Conservation (phyloP, 2,113 vertebrate genomes). For the Delphinus delphis region DNA sequence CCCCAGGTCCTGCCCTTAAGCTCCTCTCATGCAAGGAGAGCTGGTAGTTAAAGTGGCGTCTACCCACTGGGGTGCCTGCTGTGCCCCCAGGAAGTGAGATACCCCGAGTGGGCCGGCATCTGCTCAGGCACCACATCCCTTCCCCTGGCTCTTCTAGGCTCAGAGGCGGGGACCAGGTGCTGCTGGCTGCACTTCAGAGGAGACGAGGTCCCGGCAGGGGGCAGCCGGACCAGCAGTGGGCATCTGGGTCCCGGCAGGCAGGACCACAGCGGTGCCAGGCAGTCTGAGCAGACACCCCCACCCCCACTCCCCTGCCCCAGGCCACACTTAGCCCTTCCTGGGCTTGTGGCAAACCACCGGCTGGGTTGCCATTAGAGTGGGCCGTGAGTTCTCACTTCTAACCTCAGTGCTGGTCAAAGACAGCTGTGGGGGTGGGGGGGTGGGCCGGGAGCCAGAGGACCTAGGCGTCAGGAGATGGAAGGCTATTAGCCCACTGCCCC, state of each 20-base stretch:
- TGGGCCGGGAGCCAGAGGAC: rapidly evolving
- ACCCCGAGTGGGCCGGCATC: rapidly evolving
- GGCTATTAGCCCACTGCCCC: background rate
- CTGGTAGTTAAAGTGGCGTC: background rate
- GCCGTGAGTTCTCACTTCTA: background rate
- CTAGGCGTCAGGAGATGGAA: background rate
- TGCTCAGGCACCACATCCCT: background rate
- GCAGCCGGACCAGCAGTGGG: background rate
- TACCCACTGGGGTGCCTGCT: background rate
- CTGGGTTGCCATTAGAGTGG: background rate
- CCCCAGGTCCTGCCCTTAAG: background rate
- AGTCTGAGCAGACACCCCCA: background rate
- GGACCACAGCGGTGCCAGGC: background rate
- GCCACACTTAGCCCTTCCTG: background rate
- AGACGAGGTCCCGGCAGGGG: background rate
- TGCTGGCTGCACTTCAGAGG: background rate
- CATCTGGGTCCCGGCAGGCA: background rate
- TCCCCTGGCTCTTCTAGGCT: background rate
- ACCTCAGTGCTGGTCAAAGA: background rate
- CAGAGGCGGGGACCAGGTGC: background rate
- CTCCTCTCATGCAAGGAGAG: background rate
- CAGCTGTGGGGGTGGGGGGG: background rate
- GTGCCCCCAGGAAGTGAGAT: background rate
- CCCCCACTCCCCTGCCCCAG: background rate
- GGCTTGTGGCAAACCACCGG: background rate